These are phyloP conservation scores for Hydrochoerus hydrochaeris DNA, from an alignment of 2,113 vertebrate genomes.

Conservation along the genomic window DNA sequence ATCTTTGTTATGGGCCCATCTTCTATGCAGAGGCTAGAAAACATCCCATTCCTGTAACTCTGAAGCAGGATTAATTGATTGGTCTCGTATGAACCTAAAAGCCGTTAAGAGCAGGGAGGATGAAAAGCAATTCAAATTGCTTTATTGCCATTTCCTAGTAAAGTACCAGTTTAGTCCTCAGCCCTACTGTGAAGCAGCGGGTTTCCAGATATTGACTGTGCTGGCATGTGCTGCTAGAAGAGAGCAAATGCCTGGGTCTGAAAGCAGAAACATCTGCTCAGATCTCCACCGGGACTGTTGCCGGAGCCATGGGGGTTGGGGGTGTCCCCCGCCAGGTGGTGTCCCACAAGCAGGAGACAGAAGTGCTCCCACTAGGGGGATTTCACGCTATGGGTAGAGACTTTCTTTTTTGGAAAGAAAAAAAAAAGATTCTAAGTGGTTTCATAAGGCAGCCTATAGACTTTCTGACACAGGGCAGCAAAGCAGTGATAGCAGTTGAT, in stretches of 20 bases:
- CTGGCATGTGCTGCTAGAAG: constrained; percentile 86
- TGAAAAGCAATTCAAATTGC: constrained; percentile 89
- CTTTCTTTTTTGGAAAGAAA: background rate
- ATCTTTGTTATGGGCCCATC: constrained; percentile 80
- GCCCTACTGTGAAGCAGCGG: constrained; percentile 90
- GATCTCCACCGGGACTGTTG: constrained; percentile 79
- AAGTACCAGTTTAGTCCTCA: constrained; percentile 89
- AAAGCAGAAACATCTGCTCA: constrained; percentile 87
- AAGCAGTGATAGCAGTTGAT: background rate
- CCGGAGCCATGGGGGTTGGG: constrained; percentile 45
- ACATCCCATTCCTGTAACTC: constrained; percentile 81
- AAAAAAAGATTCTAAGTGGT: constrained; percentile 25
- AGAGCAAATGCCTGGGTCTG: constrained; percentile 85
- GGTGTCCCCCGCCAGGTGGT: constrained; percentile 3
- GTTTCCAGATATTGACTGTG: constrained; percentile 88
- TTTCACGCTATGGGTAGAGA: background rate
- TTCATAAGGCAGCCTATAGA: constrained; percentile 16
- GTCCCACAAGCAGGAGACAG: constrained; percentile 41
- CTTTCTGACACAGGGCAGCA: constrained; percentile 21
- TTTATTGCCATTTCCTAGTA: constrained; percentile 90
- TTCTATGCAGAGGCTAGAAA: constrained; percentile 81
- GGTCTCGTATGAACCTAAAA: constrained; percentile 89
- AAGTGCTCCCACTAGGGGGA: background rate
- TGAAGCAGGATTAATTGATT: constrained; percentile 89
- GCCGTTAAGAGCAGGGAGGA: constrained; percentile 87